Percentiles rank a stretch among this genome's conserved stretches.
These are phyloP conservation scores for Xenops minutus DNA, from an alignment of 2,797 vertebrate species.

Conservation along the genomic window DNA sequence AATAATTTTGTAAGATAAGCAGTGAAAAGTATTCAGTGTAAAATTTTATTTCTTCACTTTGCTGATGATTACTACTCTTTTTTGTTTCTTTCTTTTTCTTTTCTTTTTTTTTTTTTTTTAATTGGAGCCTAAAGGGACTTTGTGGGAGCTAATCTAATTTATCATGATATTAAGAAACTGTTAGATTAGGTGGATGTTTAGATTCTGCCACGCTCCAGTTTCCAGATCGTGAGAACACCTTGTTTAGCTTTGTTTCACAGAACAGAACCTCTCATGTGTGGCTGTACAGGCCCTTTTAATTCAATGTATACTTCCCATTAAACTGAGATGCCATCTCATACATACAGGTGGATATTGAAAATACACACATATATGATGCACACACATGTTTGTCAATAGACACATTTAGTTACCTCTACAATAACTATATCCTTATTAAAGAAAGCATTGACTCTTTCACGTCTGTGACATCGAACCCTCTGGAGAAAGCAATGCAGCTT, in stretches of 20 bases:
- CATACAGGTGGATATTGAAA: background rate
- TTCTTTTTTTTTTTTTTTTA: background rate
- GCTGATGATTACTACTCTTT: background rate
- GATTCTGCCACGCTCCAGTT: background rate
- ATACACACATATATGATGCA: background rate
- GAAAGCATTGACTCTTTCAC: background rate
- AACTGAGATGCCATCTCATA: background rate
- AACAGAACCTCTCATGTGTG: background rate
- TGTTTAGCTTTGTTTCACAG: background rate
- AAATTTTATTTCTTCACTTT: slow-evolving; percentile 40
- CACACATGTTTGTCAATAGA: rapidly evolving
- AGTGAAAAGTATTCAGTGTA: slow-evolving; percentile 45
- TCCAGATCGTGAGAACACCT: background rate
- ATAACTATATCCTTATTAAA: background rate
- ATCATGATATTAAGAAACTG: background rate
- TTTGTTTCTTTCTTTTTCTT: background rate
- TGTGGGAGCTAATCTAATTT: background rate
- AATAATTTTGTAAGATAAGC: slow-evolving; percentile 64
- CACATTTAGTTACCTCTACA: background rate
- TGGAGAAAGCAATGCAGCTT: background rate
- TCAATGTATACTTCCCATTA: background rate
- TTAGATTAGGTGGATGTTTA: background rate
- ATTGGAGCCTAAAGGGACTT: background rate
- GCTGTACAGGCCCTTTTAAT: background rate
- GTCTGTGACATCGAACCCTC: background rate